Base-by-base conservation (phyloP, 2,888 invertebrate species). In the Drosophila subquinaria region DNA sequence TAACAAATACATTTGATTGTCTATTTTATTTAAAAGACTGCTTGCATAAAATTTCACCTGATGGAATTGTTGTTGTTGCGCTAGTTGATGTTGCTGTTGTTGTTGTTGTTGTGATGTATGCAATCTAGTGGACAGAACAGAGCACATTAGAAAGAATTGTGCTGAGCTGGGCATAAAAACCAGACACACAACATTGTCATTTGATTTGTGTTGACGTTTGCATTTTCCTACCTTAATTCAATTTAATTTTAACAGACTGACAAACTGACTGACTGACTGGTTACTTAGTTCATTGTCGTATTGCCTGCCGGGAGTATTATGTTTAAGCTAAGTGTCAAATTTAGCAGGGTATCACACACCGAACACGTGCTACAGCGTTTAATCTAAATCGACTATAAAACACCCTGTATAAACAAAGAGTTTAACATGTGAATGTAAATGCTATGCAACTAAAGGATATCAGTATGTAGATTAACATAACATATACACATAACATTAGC, bases 161-260 rank as follows among this genome's bases (percentile, higher is more conserved):
- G 61, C 77, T 62, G 51, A 55, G 45, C 63, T 55, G 57, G 45
- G 60, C 60, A 64, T 40, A 60, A 38, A 40, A 9, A 45, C 36
- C n/a, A 47, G 35, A 57, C 23, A 47, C 72, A 59, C 67, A 83
- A 78, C 75, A 75, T 78, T 86, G 76, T 86, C 68, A 86, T 86
- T 84, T 83, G 84, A 86, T 88, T 84, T 86, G 79, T 76, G 84
- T 83, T 83, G 84, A 84, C 89, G 87, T 74, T 86, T 88, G 84
- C 89, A 86, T 69, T 88, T 76, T 57, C 23, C 66, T 77, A 77
- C 72, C 81, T 83, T 83, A 88, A 83, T 83, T 83, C 78, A 83
- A 83, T 83, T 83, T 77, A 83, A 81, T 64, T 81, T 68, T 55
- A 50, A 33, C 17, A 17, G 17, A 50, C 56, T 48, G 40, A 40